Evolutionary conservation across 2,888 invertebrate species (phyloP).

Genomic region (Carabus problematicus): DNA sequence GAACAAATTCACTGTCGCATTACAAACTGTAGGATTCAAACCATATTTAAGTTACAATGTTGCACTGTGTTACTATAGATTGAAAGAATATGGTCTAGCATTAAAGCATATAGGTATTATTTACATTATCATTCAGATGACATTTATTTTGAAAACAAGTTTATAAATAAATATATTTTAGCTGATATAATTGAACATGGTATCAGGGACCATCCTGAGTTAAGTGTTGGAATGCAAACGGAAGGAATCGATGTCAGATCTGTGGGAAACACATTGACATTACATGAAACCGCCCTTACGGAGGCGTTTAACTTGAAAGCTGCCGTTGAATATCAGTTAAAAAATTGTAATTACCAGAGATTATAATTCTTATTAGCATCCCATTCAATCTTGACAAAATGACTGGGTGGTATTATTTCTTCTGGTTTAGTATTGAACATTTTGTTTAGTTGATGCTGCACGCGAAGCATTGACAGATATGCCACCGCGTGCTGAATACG

Average conservation of each 20-base stretch:
- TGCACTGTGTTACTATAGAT: constrained; percentile 91
- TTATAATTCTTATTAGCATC: constrained; percentile 18
- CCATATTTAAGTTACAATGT: constrained; percentile 95
- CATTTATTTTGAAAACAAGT: constrained; percentile 20
- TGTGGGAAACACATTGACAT: constrained; percentile 91
- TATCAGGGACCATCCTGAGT: constrained; percentile 94
- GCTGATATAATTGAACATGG: constrained; percentile 94
- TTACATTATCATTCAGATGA: constrained; percentile 2
- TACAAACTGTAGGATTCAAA: constrained; percentile 88
- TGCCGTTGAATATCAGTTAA: constrained; percentile 94
- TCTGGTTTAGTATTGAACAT: not conserved
- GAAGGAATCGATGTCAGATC: constrained; percentile 92
- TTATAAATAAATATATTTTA: constrained; percentile 50
- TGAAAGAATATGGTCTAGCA: constrained; percentile 93
- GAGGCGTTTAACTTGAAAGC: constrained; percentile 99
- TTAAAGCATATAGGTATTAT: constrained; percentile 85
- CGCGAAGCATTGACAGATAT: constrained; percentile 87
- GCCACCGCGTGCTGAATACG: constrained; percentile 94
- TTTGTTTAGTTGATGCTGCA: constrained; percentile 74
- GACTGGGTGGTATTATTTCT: not conserved
- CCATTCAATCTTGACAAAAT: not conserved
- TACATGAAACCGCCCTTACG: constrained; percentile 95
- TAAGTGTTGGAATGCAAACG: constrained; percentile 96
- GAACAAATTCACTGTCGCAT: constrained; percentile 84
- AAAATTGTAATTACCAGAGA: constrained; percentile 68